Evolutionary conservation across 2,113 vertebrate genomes (phyloP), one percentile per base, ranked within the genome.

Genomic region (Hylia prasina): DNA sequence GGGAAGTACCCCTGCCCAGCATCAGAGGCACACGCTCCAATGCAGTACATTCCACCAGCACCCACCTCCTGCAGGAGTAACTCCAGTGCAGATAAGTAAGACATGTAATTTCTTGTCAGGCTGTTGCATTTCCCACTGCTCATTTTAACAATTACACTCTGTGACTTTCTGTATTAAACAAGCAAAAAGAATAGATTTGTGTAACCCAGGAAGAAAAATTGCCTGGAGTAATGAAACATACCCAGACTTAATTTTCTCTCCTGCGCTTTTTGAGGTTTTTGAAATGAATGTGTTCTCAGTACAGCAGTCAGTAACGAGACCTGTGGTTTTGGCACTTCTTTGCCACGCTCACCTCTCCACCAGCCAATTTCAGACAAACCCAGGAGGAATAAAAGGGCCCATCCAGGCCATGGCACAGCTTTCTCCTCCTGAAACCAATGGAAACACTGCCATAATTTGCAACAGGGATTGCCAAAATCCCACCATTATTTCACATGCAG

Each of bases 41-140:
- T n/a, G 48, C 23, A 71, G 66, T 24, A 2, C 19, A 53, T 45
- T 79, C 48, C 82, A 51, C 17, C 24, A 25, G 75, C 7, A 3
- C 10, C 7, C 20, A 63, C 45, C 81, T 93, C 89, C 76, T 79
- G 51, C 18, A 87, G 94, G 76, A 92, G 76, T 17, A 90, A 13
- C 76, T 78, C 60, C 2, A 7, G 42, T 13, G 86, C 61, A 91
- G 72, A 88, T 91, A 91, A 92, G 82, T 94, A 95, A 97, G 95
- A 92, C 50, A 64, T 76, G 84, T 93, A 89, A 92, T 96, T 96
- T 97, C 95, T 94, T 96, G 93, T 96, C 90, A 87, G 87, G 71
- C 33, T 54, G 22, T 40, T 96, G 37, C 92, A 85, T 93, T 96
- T 92, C 70, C 87, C 76, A 94, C 60, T 0, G 16, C 79, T 96